Percentiles rank a stretch among this genome's conserved stretches.
These are phyloP conservation scores for Todiramphus chloris DNA, from an alignment of 2,113 vertebrate species.

Conservation along the genomic window DNA sequence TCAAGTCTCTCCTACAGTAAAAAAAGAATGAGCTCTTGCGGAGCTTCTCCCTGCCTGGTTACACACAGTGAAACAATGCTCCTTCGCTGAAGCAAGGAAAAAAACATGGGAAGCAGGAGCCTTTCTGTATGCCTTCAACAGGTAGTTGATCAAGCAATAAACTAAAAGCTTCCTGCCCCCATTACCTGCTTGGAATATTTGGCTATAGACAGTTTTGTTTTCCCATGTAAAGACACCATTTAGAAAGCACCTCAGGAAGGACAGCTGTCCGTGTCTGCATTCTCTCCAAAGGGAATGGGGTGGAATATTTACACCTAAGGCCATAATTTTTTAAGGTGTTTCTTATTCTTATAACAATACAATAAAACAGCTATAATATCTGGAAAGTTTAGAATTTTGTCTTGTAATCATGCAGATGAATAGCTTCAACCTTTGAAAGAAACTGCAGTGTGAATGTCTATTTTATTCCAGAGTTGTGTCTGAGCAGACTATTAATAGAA, in stretches of 20 bases:
- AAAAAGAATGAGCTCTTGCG: background rate
- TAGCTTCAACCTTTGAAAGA: slow-evolving; percentile 59
- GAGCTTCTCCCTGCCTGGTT: background rate
- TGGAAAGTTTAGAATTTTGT: background rate
- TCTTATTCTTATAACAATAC: background rate
- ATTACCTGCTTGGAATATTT: background rate
- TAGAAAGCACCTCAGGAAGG: background rate
- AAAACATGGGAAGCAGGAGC: background rate
- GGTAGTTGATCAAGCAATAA: background rate
- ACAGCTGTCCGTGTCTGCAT: background rate
- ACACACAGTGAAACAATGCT: background rate
- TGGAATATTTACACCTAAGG: background rate
- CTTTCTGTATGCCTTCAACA: background rate
- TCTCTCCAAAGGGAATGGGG: background rate
- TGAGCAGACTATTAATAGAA: slow-evolving; percentile 56
- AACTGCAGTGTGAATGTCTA: slow-evolving; percentile 40
- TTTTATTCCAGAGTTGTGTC: slow-evolving; percentile 60
- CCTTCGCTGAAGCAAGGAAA: background rate
- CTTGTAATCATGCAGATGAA: slow-evolving; percentile 49
- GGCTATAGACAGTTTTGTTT: background rate
- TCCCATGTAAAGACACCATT: background rate
- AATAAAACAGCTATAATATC: background rate
- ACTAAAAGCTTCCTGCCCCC: background rate
- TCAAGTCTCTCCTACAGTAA: background rate
- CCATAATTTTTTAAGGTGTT: background rate